Conservation (phyloP, 2,888 invertebrate genomes). For the Drosophila neonasuta region DNA sequence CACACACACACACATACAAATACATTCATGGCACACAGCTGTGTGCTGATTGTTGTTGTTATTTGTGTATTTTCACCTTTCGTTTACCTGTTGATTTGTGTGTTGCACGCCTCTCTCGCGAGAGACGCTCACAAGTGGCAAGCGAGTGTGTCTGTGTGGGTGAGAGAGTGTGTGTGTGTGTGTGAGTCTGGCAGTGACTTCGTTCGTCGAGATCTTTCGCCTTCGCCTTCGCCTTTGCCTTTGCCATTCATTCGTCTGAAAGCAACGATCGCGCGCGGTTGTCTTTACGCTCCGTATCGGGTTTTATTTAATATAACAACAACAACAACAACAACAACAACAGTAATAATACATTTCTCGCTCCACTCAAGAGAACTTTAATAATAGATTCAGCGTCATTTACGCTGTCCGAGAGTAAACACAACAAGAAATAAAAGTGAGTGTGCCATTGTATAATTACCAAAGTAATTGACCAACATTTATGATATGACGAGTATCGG, state of each 20-base stretch:
- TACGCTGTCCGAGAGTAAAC: constrained; percentile 2
- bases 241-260: constrained; percentile 65
- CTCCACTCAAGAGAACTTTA: constrained; percentile 36
- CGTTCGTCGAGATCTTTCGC: constrained; percentile 47
- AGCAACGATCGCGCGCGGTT: constrained; percentile 76
- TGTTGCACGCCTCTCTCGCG: constrained; percentile 29
- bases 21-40: not conserved
- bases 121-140: constrained; percentile 29
- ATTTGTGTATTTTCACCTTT: constrained; percentile 59
- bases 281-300: constrained; percentile 33
- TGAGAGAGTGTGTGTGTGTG: constrained; percentile 33
- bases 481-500: constrained; percentile 8
- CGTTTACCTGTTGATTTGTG: constrained; percentile 67
- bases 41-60: constrained; percentile 8
- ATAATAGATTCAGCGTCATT: constrained; percentile 20
- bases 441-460: constrained; percentile 17
- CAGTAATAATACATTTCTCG: constrained; percentile 5
- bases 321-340: not conserved
- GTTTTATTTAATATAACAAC: not conserved
- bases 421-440: constrained; percentile 19
- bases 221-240: constrained; percentile 47
- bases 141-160: constrained; percentile 25
- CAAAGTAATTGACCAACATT: constrained; percentile 20
- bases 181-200: constrained; percentile 55
- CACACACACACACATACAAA: not conserved